These are phyloP conservation scores for Mayetiola destructor DNA, from an alignment of 2,888 invertebrate species.

Conservation along the genomic window DNA sequence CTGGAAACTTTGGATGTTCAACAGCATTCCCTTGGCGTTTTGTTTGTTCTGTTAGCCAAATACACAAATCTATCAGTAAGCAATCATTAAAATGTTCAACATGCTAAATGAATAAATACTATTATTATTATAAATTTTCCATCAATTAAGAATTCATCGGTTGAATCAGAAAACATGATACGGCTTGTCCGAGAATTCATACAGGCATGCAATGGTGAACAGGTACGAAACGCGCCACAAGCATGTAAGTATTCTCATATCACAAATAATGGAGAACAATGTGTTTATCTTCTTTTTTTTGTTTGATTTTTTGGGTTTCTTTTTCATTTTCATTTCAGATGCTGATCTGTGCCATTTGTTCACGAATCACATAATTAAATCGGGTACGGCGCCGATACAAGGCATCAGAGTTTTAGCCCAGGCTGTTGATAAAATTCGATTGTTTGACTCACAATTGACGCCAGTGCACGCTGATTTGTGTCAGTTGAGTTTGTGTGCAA, in stretches of 20 bases:
- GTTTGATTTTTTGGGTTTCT: background rate
- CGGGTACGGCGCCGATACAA: slow-evolving; percentile 56
- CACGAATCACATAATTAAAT: slow-evolving; percentile 61
- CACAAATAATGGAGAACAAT: too few relatives aligned
- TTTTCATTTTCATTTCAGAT: slow-evolving; percentile 38
- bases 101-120: background rate
- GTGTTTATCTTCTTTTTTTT: slow-evolving; percentile 13
- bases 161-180: slow-evolving; percentile 36
- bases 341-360: slow-evolving; percentile 78
- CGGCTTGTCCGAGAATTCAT: slow-evolving; percentile 78
- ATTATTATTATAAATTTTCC: background rate
- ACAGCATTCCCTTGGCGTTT: slow-evolving; percentile 78
- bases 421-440: slow-evolving; percentile 77
- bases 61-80: slow-evolving; percentile 46
- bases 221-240: slow-evolving; percentile 74
- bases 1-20: slow-evolving; percentile 81
- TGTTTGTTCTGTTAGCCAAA: slow-evolving; percentile 73
- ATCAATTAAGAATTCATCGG: slow-evolving; percentile 22
- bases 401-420: slow-evolving; percentile 70
- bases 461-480: slow-evolving; percentile 89
- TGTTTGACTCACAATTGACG: slow-evolving; percentile 73
- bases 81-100: too few relatives aligned
- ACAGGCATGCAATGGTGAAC: slow-evolving; percentile 72
- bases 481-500: slow-evolving; percentile 77
- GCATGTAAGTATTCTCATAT: slow-evolving; percentile 48